Conservation (phyloP, 2,797 vertebrate species). For the Crenuchus spilurus region DNA sequence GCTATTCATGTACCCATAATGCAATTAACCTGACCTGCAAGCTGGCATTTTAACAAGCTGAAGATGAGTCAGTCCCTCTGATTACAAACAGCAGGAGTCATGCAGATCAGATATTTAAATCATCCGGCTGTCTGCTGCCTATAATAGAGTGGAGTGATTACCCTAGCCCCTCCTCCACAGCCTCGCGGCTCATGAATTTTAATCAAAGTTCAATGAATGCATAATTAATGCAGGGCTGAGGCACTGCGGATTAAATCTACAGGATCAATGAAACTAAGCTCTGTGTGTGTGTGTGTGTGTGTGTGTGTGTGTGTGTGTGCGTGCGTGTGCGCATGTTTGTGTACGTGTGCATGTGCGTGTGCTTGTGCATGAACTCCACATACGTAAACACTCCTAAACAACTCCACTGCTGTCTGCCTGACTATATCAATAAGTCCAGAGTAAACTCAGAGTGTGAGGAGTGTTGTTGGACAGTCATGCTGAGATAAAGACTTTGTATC, state of each 20-base stretch:
- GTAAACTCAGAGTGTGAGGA: too few species aligned
- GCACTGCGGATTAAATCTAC: not conserved
- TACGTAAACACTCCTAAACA: not conserved
- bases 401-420: not conserved
- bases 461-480: not conserved
- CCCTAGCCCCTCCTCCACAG: not conserved
- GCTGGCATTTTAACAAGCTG: not conserved
- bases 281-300: constrained; percentile 12
- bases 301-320: not conserved
- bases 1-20: not conserved
- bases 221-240: constrained; percentile 1
- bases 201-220: constrained; percentile 11
- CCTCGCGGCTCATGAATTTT: constrained; percentile 6
- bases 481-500: not conserved
- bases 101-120: constrained; percentile 1
- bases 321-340: not conserved
- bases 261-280: not conserved
- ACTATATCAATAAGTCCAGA: not conserved
- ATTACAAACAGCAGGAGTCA: not conserved
- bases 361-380: too few species aligned
- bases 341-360: too few species aligned
- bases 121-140: not conserved
- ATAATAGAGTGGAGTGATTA: not conserved
- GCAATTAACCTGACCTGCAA: not conserved
- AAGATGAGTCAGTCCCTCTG: not conserved